Base-by-base conservation (phyloP, 2,113 vertebrate genomes). In the Cololabis saira region DNA sequence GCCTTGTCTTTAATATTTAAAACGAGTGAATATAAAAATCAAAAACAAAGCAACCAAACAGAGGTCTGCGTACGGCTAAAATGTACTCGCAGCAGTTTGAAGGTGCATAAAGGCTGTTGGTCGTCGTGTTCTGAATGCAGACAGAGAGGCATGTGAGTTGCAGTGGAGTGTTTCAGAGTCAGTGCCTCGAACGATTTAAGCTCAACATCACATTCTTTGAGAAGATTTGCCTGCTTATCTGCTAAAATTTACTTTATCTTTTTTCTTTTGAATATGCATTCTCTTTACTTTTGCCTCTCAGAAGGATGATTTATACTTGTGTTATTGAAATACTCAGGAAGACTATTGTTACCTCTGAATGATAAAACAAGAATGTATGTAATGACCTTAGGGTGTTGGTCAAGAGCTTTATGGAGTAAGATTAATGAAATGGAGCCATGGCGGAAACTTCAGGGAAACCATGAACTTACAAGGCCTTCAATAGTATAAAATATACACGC, bases 301-400 rank as follows among this genome's bases (percentile, higher is more conserved):
- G 82, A 86, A 82, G 71, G 80, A 94, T 83, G 86, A 92, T 94
- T 94, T 89, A 91, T 83, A 78, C 77, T 92, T 63, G 77, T 89
- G 85, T 92, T 90, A 95, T 85, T 93, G n/a, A 88, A 94, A 93
- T 92, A 96, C 95, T 97, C 96, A 96, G 96, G 96, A 96, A 96
- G 89, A 93, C 86, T 91, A 90, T 89, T 92, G 92, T 95, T 95
- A 96, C 94, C 95, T 96, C 94, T 87, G 64, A 89, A 81, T 76
- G 85, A 90, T 89, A 67, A 92, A 92, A 93, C 70, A 87, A 74
- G 90, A 92, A 90, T 92, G 89, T 90, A 92, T 90, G 79, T 84
- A 82, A 74, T 83, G 79, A 87, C 86, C 84, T 82, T 84, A 54
- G 78, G 75, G 80, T 86, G 84, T 82, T 81, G 78, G 63, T 87